These are phyloP conservation scores for Cinclus mexicanus DNA, from an alignment of 2,113 vertebrate genomes.

Conservation along the genomic window DNA sequence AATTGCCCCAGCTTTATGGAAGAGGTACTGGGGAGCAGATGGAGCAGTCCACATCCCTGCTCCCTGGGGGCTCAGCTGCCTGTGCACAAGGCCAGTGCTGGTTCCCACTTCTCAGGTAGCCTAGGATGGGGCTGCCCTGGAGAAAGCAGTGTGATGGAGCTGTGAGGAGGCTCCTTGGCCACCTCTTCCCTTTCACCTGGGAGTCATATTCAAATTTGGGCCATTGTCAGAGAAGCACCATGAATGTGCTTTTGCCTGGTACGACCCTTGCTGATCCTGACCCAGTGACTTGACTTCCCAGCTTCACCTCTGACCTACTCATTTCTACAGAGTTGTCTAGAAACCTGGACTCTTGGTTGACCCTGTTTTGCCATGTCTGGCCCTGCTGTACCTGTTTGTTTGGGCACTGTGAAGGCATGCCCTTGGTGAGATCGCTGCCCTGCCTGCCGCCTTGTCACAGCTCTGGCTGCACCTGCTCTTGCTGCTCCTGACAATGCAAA, in stretches of 20 bases:
- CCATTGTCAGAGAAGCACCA: rapidly evolving
- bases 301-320: background rate
- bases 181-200: background rate
- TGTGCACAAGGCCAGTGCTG: rapidly evolving
- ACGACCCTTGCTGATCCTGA: background rate
- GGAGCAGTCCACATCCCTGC: background rate
- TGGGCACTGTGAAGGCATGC: rapidly evolving
- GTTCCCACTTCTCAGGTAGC: rapidly evolving
- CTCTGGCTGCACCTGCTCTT: background rate
- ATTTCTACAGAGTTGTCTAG: background rate
- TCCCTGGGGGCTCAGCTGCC: too few species aligned
- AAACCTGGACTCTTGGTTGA: background rate
- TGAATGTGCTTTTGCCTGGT: background rate
- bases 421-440: rapidly evolving
- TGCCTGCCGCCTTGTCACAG: rapidly evolving
- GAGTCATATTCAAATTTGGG: rapidly evolving
- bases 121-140: background rate
- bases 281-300: background rate
- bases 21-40: background rate
- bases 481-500: background rate
- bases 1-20: background rate
- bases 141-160: background rate
- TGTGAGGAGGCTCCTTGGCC: background rate
- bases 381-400: background rate
- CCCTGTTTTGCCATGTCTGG: rapidly evolving